phyloP scores from a whole-genome alignment of 2,797 vertebrate genomes.

The Leptatherina wallacei region DNA sequence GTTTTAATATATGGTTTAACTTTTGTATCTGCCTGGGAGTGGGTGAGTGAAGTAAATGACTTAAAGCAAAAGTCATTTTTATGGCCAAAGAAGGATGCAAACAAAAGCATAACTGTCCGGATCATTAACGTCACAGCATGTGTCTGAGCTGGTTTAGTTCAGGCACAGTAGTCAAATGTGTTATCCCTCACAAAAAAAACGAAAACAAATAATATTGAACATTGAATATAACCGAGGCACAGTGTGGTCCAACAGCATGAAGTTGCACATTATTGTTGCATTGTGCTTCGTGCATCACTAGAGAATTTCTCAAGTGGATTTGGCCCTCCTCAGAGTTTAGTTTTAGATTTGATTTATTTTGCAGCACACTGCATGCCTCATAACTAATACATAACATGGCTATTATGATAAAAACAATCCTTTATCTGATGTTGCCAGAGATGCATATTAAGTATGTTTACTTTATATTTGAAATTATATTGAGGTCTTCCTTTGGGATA shows the following conservation, averaged over 20 bases:
- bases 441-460: conserved; percentile 4
- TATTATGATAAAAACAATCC: neutral
- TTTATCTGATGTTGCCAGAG: neutral
- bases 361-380: neutral
- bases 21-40: conserved; percentile 27
- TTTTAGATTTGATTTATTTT: neutral
- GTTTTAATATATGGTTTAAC: conserved; percentile 48
- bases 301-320: neutral
- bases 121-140: neutral
- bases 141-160: neutral
- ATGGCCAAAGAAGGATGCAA: neutral
- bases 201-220: too few species aligned
- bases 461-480: conserved; percentile 10
- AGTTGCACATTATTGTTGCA: neutral
- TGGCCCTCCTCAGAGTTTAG: neutral
- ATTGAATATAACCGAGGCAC: too few species aligned
- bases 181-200: neutral
- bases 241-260: neutral
- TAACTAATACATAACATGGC: neutral
- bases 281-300: neutral
- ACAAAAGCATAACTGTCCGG: neutral
- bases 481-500: conserved; percentile 10
- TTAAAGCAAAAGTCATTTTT: conserved; percentile 4
- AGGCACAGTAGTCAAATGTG: neutral
- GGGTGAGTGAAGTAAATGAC: conserved; percentile 9